Base-by-base conservation (phyloP, 2,113 vertebrate genomes). In the Hydrochoerus hydrochaeris region DNA sequence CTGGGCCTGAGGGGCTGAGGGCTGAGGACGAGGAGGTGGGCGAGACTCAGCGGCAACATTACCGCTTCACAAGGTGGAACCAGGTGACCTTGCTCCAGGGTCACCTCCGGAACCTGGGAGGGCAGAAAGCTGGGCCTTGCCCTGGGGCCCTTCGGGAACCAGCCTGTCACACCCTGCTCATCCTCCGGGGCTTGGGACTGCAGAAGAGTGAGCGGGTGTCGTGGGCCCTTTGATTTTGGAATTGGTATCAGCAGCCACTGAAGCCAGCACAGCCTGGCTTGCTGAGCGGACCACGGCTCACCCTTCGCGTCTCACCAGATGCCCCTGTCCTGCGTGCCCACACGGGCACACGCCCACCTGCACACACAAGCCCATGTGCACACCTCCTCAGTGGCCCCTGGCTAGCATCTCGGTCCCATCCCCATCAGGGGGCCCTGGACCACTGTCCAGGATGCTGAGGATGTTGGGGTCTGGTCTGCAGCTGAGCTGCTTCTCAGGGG, bases 31-130 rank as follows among this genome's bases (percentile, higher is more conserved):
- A 57, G 22, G n/a, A 7, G 26, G 62, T 8, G 49, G 49, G 12
- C 2, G 13, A 65, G 13, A 12, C 63, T 41, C 17, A 57, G 49
- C 17, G 1, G 10, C 77, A 3, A 0, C 1, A 1, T n/a, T 14
- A 7, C 17, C 12, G 46, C 49, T 28, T 44, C 30, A 5, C 35
- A 65, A 14, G n/a, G 6, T 41, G 28, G 49, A 67, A 11, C 26
- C n/a, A 44, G 46, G 49, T 7, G 38, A 14, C n/a, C 58, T 30
- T 7, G 20, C 4, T 5, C 10, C 46, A 16, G 32, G 49, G 49
- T 20, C n/a, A 32, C 35, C 62, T 57, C 19, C 32, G 20, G 49
- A 65, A 44, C 26, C 62, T 69, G 16, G 17, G 32, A 44, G 46
- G 28, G 5, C 26, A 35, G 38, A 19, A 62, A 30, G 58, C 3